Evolutionary conservation across 2,113 vertebrate species (phyloP), one percentile per base, ranked within the genome.

Genomic region (Forbesichthys agassizii): DNA sequence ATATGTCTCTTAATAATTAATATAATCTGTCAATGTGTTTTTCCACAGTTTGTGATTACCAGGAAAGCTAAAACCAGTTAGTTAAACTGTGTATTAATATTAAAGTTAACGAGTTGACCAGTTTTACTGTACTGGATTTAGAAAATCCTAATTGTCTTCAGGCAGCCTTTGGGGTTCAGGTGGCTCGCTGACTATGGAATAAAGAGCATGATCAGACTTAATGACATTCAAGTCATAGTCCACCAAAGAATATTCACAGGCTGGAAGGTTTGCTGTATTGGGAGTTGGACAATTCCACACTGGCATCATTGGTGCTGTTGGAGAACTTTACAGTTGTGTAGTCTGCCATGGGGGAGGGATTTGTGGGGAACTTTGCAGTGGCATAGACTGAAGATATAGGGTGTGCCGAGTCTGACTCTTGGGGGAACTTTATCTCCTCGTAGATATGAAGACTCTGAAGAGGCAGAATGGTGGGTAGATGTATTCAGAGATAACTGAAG

Each of bases 211-310:
- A 6, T 65, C n/a, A 3, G 33, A 56, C 69, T 1, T 36, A 0
- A 33, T 9, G 33, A 9, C 12, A 51, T 5, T 69, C 33, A 48
- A 16, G 42, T 1, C 9, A 14, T 14, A 52, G 9, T 1, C 0
- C 16, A 81, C 58, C 47, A 56, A 4, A 9, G 62, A 64, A 33
- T 81, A 79, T 16, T 77, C 60, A 51, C 63, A 80, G 16, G 48
- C 33, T 1, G 66, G 36, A 33, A 33, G 5, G n/a, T 16, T 1
- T 10, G 56, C 48, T 55, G 20, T 68, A 48, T 5, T 16, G 20
- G 20, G 9, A 11, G 5, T 3, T 3, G 11, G 20, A 5, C 2
- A 1, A 12, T 4, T 53, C 56, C 14, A 11, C 60, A 14, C 1
- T 70, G 11, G 57, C 14, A 27, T 16, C 9, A 0, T 49, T 1